Conservation (phyloP, 2,113 vertebrate genomes). For the Brachypteracias leptosomus region DNA sequence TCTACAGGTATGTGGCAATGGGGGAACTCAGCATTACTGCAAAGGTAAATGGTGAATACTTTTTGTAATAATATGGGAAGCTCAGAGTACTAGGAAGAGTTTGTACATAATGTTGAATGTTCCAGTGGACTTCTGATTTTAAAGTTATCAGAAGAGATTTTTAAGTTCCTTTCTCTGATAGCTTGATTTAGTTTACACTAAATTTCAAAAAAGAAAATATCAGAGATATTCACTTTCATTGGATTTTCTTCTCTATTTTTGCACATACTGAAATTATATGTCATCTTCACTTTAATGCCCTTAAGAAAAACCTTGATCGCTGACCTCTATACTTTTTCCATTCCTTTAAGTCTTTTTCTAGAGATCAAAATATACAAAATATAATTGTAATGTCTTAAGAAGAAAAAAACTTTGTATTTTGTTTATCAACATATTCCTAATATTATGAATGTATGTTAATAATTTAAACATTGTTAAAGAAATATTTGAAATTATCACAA, state of each 20-base stretch:
- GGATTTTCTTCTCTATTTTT: neutral
- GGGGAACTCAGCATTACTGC: neutral
- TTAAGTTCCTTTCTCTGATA: neutral
- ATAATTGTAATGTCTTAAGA: neutral
- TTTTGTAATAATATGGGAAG: neutral
- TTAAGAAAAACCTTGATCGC: neutral
- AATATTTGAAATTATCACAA: neutral
- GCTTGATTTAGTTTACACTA: neutral
- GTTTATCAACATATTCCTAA: neutral
- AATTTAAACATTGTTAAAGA: neutral
- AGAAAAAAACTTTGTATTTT: neutral
- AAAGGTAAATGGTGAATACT: neutral
- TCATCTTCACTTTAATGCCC: neutral
- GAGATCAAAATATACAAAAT: neutral
- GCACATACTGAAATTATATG: neutral
- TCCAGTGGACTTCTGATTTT: neutral
- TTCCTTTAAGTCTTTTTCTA: neutral
- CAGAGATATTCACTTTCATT: neutral
- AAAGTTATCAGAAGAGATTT: neutral
- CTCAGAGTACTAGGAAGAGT: neutral
- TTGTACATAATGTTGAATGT: neutral
- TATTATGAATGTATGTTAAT: neutral
- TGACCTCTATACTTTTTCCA: neutral
- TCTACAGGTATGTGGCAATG: rapidly evolving
- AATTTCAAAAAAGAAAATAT: neutral